Evolutionary conservation across 1,140 invertebrate species (phyloP), one percentile per base, ranked within the genome.

Genomic region (Sipha flava): DNA sequence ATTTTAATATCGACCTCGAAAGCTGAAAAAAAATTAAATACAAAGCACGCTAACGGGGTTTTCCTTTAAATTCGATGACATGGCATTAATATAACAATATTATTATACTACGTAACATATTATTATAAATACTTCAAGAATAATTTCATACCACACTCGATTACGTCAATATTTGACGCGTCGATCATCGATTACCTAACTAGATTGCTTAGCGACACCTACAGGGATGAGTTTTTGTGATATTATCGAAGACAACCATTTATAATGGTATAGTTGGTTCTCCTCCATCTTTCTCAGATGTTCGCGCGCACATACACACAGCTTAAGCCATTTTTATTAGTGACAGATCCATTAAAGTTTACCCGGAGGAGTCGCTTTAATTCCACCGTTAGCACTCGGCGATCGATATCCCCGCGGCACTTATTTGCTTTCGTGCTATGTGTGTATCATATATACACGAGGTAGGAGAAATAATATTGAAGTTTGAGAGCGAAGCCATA

Each of bases 281-380:
- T 45, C 9, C 14, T 18, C 45, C 45, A 18, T 2, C 14, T 18
- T 14, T 18, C 26, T 57, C 59, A 64, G 34, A 64, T n/a, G n/a
- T 64, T 34, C 59, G 31, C 59, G n/a, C 59, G n/a, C 29, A 62
- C 57, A 31, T 31, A 31, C 59, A 31, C 29, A 62, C 57, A 31
- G n/a, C 59, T 64, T 34, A 37, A 64, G 18, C 31, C 59, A 34
- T 64, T 64, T 64, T 64, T 64, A 64, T 64, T 64, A 64, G 59
- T 34, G 31, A 18, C 59, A 21, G 62, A 21, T 40, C 62, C 62
- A 66, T 66, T 66, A 40, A 37, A 64, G 59, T 64, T 64, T 64
- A 37, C n/a, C 31, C 31, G 18, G n/a, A 23, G 21, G 64, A 12
- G 37, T 43, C 21, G 34, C 37, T 66, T 21, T 43, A 43, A 66